Conservation (phyloP, 1,140 invertebrate genomes). For the Frieseomelitta varia region DNA sequence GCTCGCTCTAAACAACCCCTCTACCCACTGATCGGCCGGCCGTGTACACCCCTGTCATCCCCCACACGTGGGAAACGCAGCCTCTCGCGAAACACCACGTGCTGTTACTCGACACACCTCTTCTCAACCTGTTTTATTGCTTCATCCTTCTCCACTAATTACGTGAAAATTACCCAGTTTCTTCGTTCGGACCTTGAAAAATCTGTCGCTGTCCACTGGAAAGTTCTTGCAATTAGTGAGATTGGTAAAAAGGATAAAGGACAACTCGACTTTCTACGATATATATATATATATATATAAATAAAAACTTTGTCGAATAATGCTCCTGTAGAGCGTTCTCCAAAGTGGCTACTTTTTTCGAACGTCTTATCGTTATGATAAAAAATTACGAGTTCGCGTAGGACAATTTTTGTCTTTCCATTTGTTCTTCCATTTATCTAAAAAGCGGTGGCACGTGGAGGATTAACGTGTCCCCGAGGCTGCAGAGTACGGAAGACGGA, state of each 20-base stretch:
- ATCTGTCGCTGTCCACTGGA: neutral
- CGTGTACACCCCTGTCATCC: slow-evolving; percentile 66
- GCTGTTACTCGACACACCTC: slow-evolving; percentile 19
- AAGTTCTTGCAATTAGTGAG: no score
- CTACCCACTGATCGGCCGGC: slow-evolving; percentile 63
- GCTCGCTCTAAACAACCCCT: slow-evolving; percentile 71
- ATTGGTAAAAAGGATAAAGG: neutral
- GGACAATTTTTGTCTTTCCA: neutral
- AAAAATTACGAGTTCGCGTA: neutral
- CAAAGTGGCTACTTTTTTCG: no score
- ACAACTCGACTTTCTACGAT: neutral
- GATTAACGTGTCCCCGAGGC: slow-evolving; percentile 27
- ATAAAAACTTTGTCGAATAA: neutral
- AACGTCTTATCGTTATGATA: neutral
- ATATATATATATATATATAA: no score
- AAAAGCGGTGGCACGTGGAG: slow-evolving; percentile 28
- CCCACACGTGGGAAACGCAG: slow-evolving; percentile 59
- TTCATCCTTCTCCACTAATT: neutral
- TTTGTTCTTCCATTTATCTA: no score
- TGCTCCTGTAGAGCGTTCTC: no score
- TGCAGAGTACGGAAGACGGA: neutral
- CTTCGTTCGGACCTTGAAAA: neutral
- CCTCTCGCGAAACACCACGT: slow-evolving; percentile 60
- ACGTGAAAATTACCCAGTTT: neutral
- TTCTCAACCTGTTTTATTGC: neutral